phyloP scores from a whole-genome alignment of 2,113 vertebrate species.

The Poecile atricapillus region DNA sequence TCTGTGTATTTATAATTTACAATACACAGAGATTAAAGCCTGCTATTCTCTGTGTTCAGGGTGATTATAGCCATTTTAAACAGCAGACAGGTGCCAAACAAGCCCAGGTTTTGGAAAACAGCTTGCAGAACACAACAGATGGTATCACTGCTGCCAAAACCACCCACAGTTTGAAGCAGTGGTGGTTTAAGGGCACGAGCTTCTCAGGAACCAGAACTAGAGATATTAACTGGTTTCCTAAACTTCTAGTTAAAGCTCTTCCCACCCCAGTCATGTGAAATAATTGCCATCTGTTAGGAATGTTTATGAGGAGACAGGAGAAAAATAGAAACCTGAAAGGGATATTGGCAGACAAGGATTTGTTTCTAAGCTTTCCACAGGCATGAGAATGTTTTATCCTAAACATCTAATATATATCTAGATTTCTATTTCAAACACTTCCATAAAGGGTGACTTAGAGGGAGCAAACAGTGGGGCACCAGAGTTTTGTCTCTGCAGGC shows the following conservation, averaged over 20 bases:
- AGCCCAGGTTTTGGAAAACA: slow-evolving; percentile 5
- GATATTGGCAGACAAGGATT: not conserved
- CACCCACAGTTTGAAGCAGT: slow-evolving; percentile 23
- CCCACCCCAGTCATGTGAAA: slow-evolving; percentile 37
- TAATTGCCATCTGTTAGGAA: slow-evolving; percentile 49
- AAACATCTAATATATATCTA: not conserved
- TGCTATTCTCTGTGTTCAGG: not conserved
- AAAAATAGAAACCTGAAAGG: not conserved
- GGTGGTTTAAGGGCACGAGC: not conserved
- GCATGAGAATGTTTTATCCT: not conserved
- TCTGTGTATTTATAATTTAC: not conserved
- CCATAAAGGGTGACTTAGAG: not conserved
- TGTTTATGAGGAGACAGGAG: not conserved
- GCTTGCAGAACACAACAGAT: slow-evolving; percentile 25
- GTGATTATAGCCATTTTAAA: slow-evolving; percentile 26
- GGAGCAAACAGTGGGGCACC: not conserved
- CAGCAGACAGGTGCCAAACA: slow-evolving; percentile 39
- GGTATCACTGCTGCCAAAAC: slow-evolving; percentile 24
- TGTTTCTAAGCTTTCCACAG: not conserved
- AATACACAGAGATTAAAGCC: too few species aligned
- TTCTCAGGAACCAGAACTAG: slow-evolving; percentile 6
- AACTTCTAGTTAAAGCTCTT: slow-evolving; percentile 33
- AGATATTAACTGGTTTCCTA: slow-evolving; percentile 33
- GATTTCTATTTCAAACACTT: not conserved
- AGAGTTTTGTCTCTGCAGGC: not conserved